Evolutionary conservation across 2,888 invertebrate species (phyloP).

Genomic region (Pteria penguin): DNA sequence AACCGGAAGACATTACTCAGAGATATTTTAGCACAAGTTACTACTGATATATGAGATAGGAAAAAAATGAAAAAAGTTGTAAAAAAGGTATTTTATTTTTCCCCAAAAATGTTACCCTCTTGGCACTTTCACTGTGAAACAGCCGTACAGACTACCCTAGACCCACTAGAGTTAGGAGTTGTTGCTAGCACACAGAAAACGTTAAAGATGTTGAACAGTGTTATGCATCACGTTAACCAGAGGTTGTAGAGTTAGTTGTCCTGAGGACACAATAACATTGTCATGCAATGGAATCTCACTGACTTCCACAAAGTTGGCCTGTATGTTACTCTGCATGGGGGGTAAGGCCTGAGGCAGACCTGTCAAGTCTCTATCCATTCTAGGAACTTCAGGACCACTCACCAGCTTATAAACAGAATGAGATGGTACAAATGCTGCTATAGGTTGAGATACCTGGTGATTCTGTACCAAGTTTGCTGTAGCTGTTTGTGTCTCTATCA

Average conservation of each 20-base stretch:
- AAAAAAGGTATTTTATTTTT: too few relatives aligned
- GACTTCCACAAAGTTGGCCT: background rate
- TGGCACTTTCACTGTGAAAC: too few relatives aligned
- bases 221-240: background rate
- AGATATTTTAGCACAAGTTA: too few relatives aligned
- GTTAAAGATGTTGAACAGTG: background rate
- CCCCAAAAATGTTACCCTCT: too few relatives aligned
- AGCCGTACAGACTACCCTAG: too few relatives aligned
- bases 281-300: background rate
- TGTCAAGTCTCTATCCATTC: background rate
- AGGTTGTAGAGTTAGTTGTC: background rate
- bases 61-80: too few relatives aligned
- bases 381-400: background rate
- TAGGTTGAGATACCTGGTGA: background rate
- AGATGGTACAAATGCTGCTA: background rate
- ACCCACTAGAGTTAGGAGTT: too few relatives aligned
- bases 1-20: too few relatives aligned
- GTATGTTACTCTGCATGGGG: background rate
- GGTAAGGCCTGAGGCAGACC: background rate
- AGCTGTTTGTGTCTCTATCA: background rate
- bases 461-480: background rate
- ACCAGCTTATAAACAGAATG: background rate
- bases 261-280: background rate
- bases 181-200: too few relatives aligned
- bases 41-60: too few relatives aligned